phyloP scores from a whole-genome alignment of 2,888 invertebrate genomes.

The Malacosoma neustria region DNA sequence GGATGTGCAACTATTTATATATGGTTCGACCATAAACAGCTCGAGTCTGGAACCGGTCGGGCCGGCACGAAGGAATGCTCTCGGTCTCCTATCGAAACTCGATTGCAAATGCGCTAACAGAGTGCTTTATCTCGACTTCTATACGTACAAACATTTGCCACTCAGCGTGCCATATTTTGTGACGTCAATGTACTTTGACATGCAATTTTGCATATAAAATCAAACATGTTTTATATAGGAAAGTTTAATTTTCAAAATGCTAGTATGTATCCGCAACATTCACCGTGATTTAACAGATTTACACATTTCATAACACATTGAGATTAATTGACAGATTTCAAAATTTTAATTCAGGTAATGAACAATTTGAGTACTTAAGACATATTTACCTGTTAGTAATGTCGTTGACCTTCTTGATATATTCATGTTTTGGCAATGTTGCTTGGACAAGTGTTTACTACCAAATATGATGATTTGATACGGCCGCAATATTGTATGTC shows the following conservation, averaged over 20 bases:
- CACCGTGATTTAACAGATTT: no score
- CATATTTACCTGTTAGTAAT: conserved; percentile 15
- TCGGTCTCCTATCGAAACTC: conserved; percentile 46
- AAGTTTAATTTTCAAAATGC: no score
- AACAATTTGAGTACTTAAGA: not conserved
- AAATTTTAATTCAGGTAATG: not conserved
- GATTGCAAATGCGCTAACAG: conserved; percentile 52
- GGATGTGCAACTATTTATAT: conserved; percentile 69
- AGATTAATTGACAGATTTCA: not conserved
- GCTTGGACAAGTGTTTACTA: conserved; percentile 21
- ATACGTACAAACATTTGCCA: conserved; percentile 18
- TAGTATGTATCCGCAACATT: no score
- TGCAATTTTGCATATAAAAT: not conserved
- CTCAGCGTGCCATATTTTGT: not conserved
- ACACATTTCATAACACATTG: not conserved
- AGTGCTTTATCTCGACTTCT: conserved; percentile 43
- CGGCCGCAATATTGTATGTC: no score
- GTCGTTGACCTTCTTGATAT: conserved; percentile 33
- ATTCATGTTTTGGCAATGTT: conserved; percentile 19
- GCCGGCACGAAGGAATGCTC: conserved; percentile 56
- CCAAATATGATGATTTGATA: conserved; percentile 16
- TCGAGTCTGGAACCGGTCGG: conserved; percentile 58
- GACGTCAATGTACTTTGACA: not conserved
- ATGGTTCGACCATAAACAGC: conserved; percentile 66
- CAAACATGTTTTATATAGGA: conserved; percentile 3